These are phyloP conservation scores for Notarius quadriscutis DNA, from an alignment of 2,113 vertebrate genomes.

Conservation along the genomic window DNA sequence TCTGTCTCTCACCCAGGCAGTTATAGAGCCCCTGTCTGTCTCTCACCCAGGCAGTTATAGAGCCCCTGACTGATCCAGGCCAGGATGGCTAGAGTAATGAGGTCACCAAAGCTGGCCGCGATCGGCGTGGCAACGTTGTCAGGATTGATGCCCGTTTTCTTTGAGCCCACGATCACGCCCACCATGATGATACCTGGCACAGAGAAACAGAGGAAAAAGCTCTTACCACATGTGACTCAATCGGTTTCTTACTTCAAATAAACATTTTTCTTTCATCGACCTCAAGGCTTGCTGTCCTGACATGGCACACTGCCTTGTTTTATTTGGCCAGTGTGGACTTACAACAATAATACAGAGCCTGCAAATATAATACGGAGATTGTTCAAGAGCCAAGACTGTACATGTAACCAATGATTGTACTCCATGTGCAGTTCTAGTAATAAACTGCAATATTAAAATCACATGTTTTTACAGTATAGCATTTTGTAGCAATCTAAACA, in stretches of 20 bases:
- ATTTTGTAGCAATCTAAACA: not conserved
- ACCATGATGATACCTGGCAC: constrained; percentile 92
- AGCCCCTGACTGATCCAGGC: constrained; percentile 97
- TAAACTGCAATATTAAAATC: not conserved
- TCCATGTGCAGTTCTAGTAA: not conserved
- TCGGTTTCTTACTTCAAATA: not conserved
- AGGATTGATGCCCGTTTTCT: constrained; percentile 97
- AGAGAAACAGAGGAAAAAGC: constrained; percentile 12
- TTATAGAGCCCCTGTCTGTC: constrained; percentile 77
- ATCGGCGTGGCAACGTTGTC: constrained; percentile 97
- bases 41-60: constrained; percentile 89
- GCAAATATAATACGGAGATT: not conserved
- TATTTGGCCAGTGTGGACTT: not conserved
- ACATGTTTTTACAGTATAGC: not conserved
- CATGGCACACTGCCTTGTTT: not conserved
- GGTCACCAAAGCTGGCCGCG: constrained; percentile 95
- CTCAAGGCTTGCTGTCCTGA: not conserved
- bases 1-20: constrained; percentile 81
- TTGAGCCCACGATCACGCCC: constrained; percentile 95
- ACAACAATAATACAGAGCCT: not conserved
- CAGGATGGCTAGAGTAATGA: constrained; percentile 93
- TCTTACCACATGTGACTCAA: not conserved
- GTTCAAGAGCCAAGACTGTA: not conserved
- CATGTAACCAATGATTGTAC: not conserved
- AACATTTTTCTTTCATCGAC: not conserved